A percentile compares a stretch with the other conserved stretches of the same genome.
These are phyloP conservation scores for Siphamia tubifer DNA, from an alignment of 2,113 vertebrate species.

Conservation along the genomic window DNA sequence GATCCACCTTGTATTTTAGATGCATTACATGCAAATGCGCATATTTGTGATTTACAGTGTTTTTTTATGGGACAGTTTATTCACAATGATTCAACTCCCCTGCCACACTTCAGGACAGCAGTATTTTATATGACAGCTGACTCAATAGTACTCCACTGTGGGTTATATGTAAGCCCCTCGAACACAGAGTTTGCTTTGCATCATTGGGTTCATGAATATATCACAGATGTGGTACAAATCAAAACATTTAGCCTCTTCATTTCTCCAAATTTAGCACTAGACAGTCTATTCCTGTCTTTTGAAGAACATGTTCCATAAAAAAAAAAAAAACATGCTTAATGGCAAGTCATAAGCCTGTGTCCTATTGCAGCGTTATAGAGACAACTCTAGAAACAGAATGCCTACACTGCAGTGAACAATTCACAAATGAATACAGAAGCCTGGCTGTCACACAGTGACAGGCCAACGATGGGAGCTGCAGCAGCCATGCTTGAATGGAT, in stretches of 20 bases:
- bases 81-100: conserved; percentile 19
- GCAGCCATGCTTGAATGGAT: conserved; percentile 32
- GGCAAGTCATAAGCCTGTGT: background rate
- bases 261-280: background rate
- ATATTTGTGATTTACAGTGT: background rate
- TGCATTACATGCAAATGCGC: background rate
- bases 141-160: conserved; percentile 56
- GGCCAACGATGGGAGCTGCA: conserved; percentile 9
- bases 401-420: conserved; percentile 19
- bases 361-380: conserved; percentile 37
- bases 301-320: background rate
- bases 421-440: conserved; percentile 35
- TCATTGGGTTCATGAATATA: background rate
- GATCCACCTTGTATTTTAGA: background rate
- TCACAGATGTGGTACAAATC: background rate
- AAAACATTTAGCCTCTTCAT: background rate
- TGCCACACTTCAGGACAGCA: conserved; percentile 15
- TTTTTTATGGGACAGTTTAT: conserved; percentile 20
- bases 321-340: background rate
- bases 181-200: conserved; percentile 20
- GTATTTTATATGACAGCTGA: conserved; percentile 59
- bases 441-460: conserved; percentile 60
- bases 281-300: background rate
- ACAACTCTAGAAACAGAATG: background rate
- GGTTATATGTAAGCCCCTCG: conserved; percentile 57